Percentiles rank a stretch among this genome's conserved stretches.
Conservation (phyloP, 1,140 invertebrate genomes). For the Bombus waltoni region DNA sequence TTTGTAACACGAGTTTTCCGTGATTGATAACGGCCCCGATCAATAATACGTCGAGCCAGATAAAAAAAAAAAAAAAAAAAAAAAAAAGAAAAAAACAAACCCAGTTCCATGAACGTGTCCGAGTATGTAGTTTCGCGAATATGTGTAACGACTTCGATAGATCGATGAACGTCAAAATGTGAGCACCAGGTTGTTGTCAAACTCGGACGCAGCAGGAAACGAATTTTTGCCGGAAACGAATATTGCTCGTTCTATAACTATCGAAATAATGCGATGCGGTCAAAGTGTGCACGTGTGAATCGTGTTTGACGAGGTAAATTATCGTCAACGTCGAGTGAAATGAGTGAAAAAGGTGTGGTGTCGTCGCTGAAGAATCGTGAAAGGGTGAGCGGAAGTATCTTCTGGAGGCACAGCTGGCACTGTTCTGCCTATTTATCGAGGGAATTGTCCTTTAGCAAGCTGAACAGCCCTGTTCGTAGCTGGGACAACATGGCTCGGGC, state of each 20-base stretch:
- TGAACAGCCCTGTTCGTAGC: conserved; percentile 67
- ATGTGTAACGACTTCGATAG: conserved; percentile 4
- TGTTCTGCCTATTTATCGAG: conserved; percentile 68
- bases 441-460: conserved; percentile 65
- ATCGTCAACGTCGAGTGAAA: conserved; percentile 57
- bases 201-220: neutral
- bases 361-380: conserved; percentile 66
- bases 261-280: neutral
- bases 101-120: conserved; percentile 12
- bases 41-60: neutral
- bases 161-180: conserved; percentile 30
- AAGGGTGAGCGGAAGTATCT: conserved; percentile 73
- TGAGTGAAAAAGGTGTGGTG: conserved; percentile 71
- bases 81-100: neutral
- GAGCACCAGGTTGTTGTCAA: neutral
- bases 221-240: neutral
- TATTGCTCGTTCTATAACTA: neutral
- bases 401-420: conserved; percentile 78
- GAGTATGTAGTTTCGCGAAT: neutral
- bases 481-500: conserved; percentile 74
- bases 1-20: neutral
- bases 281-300: conserved; percentile 33
- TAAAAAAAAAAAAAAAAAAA: neutral
- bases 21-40: conserved; percentile 41
- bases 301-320: conserved; percentile 23